Base-by-base conservation (phyloP, 2,113 vertebrate genomes). In the Falco punctatus region DNA sequence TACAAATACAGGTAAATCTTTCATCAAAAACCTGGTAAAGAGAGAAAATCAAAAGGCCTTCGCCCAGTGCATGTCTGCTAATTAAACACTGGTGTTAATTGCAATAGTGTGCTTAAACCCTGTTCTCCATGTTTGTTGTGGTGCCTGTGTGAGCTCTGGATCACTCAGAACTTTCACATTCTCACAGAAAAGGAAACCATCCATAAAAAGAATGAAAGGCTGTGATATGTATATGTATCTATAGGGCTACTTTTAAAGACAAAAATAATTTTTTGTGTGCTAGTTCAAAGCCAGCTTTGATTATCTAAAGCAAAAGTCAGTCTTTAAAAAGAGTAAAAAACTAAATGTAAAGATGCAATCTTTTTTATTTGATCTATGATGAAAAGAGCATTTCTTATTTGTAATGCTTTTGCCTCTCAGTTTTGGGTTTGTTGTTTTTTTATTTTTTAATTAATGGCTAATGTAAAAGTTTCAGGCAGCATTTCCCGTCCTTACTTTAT, bases 211-310 rank as follows among this genome's bases (percentile, higher is more conserved):
- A 88, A 96, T 80, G 67, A 94, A 97, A 97, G 83, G 32, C 73
- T 90, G 52, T 89, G 69, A 83, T 83, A 72, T 84, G 75, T 89
- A 83, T 81, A 73, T 86, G 51, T 73, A 82, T 92, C 27, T 91
- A 84, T 90, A 67, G 35, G 51, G 85, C 66, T 96, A 95, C 90
- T 96, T 97, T 95, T 92, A 96, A 98, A 95, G 92, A 86, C 71
- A 79, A 80, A 54, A 85, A 30, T 59, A 51, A 88, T 92, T 74
- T 77, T 80, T 51, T 89, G 46, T 22, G 72, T 58, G 48, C 62
- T 78, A 92, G 91, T 97, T 97, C 96, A 96, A 97, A 96, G 91
- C 80, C 33, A 80, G 84, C 96, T 98, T 97, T 97, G 92, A 97
- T 96, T 96, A 95, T 96, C 72, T 95, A 95, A 97, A 97, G 71